Percentiles rank a stretch among this genome's conserved stretches.
Conservation (phyloP, 2,797 vertebrate genomes). For the Molossus alvarezi region DNA sequence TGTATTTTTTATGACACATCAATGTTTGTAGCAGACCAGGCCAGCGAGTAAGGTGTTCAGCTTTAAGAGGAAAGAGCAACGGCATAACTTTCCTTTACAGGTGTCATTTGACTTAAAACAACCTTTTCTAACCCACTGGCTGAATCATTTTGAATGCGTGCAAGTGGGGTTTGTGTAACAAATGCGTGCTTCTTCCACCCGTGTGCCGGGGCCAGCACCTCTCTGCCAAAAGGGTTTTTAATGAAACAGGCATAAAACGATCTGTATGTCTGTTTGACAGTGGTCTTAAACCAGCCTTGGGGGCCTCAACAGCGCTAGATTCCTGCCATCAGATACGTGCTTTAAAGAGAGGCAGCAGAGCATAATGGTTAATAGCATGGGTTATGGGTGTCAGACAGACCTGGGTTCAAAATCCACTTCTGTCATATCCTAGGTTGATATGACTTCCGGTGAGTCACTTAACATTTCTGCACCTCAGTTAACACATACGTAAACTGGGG, state of each 20-base stretch:
- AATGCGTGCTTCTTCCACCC: background rate
- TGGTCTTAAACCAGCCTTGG: background rate
- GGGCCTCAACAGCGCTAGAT: background rate
- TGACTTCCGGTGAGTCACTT: background rate
- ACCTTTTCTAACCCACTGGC: slow-evolving; percentile 58
- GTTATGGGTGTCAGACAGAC: background rate
- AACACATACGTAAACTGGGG: background rate
- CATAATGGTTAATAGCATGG: background rate
- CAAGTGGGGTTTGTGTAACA: background rate
- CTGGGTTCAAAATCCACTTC: slow-evolving; percentile 4
- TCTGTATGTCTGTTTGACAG: background rate
- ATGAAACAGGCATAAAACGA: slow-evolving; percentile 13
- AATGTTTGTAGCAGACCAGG: slow-evolving; percentile 74
- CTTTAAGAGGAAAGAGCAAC: slow-evolving; percentile 75
- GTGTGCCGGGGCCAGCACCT: background rate
- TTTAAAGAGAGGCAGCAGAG: background rate
- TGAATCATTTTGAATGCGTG: slow-evolving; percentile 51
- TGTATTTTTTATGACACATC: slow-evolving; percentile 70
- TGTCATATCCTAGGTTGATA: background rate
- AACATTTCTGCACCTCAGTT: slow-evolving; percentile 25
- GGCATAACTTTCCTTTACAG: slow-evolving; percentile 71
- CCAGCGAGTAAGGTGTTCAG: slow-evolving; percentile 67
- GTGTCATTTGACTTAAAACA: slow-evolving; percentile 73
- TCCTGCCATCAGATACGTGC: background rate
- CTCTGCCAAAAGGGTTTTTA: background rate